These are phyloP conservation scores for Rachycentron canadum DNA, from an alignment of 2,797 vertebrate species.

Conservation along the genomic window DNA sequence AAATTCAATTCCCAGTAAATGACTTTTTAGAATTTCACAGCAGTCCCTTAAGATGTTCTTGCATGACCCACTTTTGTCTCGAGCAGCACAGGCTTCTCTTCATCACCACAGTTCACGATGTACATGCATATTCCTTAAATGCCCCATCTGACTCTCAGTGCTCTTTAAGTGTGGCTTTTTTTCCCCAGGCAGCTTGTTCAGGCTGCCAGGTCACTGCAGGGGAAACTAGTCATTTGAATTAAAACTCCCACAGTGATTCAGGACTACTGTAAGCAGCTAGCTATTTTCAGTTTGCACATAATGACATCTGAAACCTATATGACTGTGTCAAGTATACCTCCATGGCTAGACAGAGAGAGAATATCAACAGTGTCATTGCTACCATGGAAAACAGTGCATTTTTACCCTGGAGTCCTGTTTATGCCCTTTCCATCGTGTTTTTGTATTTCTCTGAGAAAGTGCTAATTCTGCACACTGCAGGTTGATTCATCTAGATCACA, in stretches of 20 bases:
- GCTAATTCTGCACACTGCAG: conserved; percentile 17
- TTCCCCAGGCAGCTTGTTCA: not conserved
- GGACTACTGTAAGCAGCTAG: conserved; percentile 26
- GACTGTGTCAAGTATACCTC: conserved; percentile 33
- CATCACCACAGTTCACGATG: conserved; percentile 30
- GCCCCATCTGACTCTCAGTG: conserved; percentile 17
- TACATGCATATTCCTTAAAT: conserved; percentile 41
- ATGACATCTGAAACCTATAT: conserved; percentile 29
- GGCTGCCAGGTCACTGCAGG: conserved; percentile 38
- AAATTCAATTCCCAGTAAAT: conserved; percentile 86
- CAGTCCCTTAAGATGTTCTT: conserved; percentile 74
- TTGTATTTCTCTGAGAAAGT: conserved; percentile 6
- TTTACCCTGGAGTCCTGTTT: conserved; percentile 9
- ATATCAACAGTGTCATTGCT: conserved; percentile 40
- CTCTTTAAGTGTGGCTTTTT: conserved; percentile 26
- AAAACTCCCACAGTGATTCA: conserved; percentile 42
- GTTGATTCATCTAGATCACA: conserved; percentile 39
- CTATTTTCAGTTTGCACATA: conserved; percentile 42
- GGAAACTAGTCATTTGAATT: conserved; percentile 54
- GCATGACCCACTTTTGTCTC: conserved; percentile 78
- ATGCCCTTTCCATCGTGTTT: not conserved
- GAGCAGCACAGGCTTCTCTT: conserved; percentile 33
- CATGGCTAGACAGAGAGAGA: conserved; percentile 14
- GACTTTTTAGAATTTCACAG: conserved; percentile 83
- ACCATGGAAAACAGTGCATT: conserved; percentile 3